These are phyloP conservation scores for Chloropsis cyanopogon DNA, from an alignment of 2,113 vertebrate genomes.

Conservation along the genomic window DNA sequence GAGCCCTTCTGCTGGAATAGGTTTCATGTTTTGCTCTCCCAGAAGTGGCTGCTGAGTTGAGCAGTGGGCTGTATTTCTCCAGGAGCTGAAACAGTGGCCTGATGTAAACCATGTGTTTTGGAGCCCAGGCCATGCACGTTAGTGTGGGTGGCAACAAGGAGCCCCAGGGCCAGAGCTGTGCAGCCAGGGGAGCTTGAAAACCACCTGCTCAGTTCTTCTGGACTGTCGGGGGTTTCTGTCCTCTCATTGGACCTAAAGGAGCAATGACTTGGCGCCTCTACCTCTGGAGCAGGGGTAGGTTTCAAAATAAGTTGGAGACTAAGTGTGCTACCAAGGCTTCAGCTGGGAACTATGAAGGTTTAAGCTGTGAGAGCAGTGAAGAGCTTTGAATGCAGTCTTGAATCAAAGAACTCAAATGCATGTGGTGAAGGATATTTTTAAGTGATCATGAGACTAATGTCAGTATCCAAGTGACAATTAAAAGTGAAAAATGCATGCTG, in stretches of 20 bases:
- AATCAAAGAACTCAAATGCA: neutral
- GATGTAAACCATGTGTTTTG: constrained; percentile 70
- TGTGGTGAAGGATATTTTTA: neutral
- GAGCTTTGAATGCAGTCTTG: neutral
- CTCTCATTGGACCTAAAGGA: neutral
- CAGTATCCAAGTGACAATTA: neutral
- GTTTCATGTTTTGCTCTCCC: constrained; percentile 15
- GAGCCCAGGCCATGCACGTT: constrained; percentile 71
- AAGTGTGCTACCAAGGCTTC: neutral
- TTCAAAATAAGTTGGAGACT: neutral
- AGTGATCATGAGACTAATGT: neutral
- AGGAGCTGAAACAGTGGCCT: constrained; percentile 56
- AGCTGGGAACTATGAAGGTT: neutral
- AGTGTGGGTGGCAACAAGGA: constrained; percentile 78
- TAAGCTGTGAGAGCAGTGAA: neutral
- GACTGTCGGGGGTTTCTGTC: neutral
- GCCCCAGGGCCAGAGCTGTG: constrained; percentile 63
- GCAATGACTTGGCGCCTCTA: neutral
- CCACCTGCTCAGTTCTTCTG: constrained; percentile 52
- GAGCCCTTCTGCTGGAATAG: neutral
- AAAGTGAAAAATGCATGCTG: neutral
- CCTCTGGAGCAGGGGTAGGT: neutral
- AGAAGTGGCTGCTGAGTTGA: neutral
- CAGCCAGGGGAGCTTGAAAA: constrained; percentile 65
- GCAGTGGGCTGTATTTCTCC: neutral